Base-by-base conservation (phyloP, 2,888 invertebrate genomes). In the Drosophila incognita region DNA sequence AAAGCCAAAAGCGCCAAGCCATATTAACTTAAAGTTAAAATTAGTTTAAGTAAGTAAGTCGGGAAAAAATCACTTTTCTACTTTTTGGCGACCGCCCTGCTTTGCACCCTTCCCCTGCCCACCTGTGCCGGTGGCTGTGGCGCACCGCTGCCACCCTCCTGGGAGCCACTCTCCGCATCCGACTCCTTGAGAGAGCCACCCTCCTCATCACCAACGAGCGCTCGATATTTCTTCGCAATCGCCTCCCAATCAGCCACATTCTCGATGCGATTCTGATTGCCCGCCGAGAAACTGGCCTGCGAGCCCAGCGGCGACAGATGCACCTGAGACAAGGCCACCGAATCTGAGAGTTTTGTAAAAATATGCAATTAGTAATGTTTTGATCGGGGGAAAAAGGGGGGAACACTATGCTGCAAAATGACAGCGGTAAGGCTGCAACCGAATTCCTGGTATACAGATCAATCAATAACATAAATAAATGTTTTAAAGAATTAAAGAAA, bases 221-320 rank as follows among this genome's bases (percentile, higher is more conserved):
- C 96, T 27, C 97, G 94, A 92, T 98, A 98, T 92, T 97, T 98
- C 93, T 97, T 97, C 29, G 98, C 96, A 69, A 98, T 98, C 4
- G 96, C 94, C 89, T 97, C 97, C 98, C 98, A 98, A 92, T 98
- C 98, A 2, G 97, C 97, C 10, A 98, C 97, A 89, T 96, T 97
- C 92, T 98, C 98, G 81, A 98, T 97, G 82, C 97, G 95, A 54
- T 96, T 96, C 58, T 95, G 95, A 76, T 94, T 94, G 67, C 94
- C 94, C 79, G 96, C 95, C 89, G 95, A 95, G 93, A 97, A 97
- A 90, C 97, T 97, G 77, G 97, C 93, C 92, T 97, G 97, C 0
- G 97, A 97, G 35, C 97, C 97, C 18, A 97, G 93, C 0, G 97
- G 97, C 91, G 97, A 97, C 64, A 97, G 93, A 91, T 97, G 97